Evolutionary conservation across 2,888 invertebrate species (phyloP), one percentile per base, ranked within the genome.

Genomic region (Polia nebulosa): DNA sequence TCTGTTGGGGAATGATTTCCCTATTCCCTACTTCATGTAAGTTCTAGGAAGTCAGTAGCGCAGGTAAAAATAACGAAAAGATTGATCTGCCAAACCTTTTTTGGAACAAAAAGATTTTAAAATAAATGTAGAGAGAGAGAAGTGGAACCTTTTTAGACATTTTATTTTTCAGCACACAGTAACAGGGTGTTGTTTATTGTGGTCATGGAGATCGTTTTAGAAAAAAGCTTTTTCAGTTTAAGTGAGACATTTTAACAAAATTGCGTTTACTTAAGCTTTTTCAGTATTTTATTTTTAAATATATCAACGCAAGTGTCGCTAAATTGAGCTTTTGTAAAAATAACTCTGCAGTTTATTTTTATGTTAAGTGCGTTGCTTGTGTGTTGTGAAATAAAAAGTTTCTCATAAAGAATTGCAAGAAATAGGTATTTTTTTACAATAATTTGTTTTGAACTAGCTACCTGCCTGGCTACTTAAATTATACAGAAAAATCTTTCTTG

Each of bases 231-330:
- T 67, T n/a, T 34, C 32, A 27, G 41, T 39, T 74, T 53, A 15
- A 52, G 45, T 17, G 11, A 17, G n/a, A n/a, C 9, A 20, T 56
- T 56, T 51, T 25, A 49, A 44, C 20, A n/a, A 39, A 63, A 74
- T 53, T 44, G 41, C 15, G 27, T 47, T 58, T 44, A 25, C 6
- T 17, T n/a, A 17, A 27, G 29, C 17, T 4, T 27, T 22, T 49
- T 34, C 15, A 1, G n/a, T 41, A 15, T n/a, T 78, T 52, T 47
- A 27, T 57, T 62, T 73, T 78, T 44, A 20, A 72, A 45, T 44
- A 25, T 58, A 27, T 25, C 45, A 3, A 17, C 29, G 29, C 20
- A 27, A 59, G 41, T 59, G 29, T n/a, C 25, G n/a, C 27, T 67
- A 51, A 32, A 70, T 39, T 53, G 41, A 49, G 53, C 47, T 22